Percentiles rank a stretch among this genome's conserved stretches.
Evolutionary conservation across 2,797 vertebrate species (phyloP).

Genomic region (Semotilus atromaculatus): DNA sequence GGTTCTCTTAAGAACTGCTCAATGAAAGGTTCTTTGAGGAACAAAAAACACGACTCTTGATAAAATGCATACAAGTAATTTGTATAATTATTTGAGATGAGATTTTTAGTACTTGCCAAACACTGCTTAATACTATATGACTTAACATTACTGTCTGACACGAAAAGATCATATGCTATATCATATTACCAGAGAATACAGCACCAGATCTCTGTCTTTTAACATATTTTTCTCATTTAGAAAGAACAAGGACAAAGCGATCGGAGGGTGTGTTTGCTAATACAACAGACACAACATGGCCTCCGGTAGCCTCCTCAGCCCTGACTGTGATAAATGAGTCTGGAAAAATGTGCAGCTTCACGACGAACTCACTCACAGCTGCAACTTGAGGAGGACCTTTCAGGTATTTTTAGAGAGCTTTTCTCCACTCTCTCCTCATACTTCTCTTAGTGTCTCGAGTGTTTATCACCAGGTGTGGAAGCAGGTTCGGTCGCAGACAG

Average conservation of each 20-base stretch:
- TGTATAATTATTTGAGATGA: not conserved
- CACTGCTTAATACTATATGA: not conserved
- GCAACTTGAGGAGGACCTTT: slow-evolving; percentile 69
- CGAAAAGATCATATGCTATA: not conserved
- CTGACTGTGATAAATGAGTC: slow-evolving; percentile 84
- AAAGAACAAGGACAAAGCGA: slow-evolving; percentile 51
- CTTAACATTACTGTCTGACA: slow-evolving; percentile 4
- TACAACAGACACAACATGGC: slow-evolving; percentile 69
- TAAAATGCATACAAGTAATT: not conserved
- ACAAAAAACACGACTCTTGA: not conserved
- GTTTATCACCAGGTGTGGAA: slow-evolving; percentile 74
- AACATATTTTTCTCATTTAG: slow-evolving; percentile 48
- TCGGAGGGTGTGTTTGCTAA: slow-evolving; percentile 63
- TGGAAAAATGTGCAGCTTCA: slow-evolving; percentile 71
- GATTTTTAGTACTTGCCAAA: not conserved
- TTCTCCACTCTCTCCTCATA: slow-evolving; percentile 19
- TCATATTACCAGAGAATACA: not conserved
- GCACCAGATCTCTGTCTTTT: not conserved
- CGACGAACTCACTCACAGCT: slow-evolving; percentile 68
- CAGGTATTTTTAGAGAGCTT: slow-evolving; percentile 72
- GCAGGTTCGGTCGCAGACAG: slow-evolving; percentile 56
- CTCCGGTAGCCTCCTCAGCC: slow-evolving; percentile 78
- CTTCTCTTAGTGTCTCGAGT: slow-evolving; percentile 58
- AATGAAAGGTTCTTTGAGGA: no score
- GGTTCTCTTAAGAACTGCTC: no score